These are phyloP conservation scores for Piaya cayana DNA, from an alignment of 2,113 vertebrate genomes.

Conservation along the genomic window DNA sequence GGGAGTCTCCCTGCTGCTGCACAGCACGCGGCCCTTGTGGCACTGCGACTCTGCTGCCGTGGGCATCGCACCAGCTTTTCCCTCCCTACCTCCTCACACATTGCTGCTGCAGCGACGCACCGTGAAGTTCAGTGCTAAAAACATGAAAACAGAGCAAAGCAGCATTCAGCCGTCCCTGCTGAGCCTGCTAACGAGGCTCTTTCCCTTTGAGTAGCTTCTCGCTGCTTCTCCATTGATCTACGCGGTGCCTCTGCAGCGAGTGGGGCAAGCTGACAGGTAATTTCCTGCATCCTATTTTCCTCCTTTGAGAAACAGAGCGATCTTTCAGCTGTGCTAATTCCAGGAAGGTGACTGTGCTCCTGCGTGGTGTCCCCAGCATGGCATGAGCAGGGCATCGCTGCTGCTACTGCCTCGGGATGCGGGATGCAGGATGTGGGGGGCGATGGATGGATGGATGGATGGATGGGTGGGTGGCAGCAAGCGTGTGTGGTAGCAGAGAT, in stretches of 20 bases:
- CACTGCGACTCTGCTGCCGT: rapidly evolving
- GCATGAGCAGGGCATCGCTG: neutral
- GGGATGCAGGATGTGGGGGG: no score
- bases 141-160: rapidly evolving
- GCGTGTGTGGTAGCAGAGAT: neutral
- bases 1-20: neutral
- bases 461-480: neutral
- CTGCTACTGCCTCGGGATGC: neutral
- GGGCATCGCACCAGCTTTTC: neutral
- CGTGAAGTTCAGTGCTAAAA: neutral
- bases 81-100: neutral
- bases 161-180: rapidly evolving
- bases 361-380: neutral
- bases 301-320: neutral
- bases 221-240: neutral
- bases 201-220: neutral
- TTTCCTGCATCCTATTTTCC: slow-evolving; percentile 7
- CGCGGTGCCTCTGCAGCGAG: rapidly evolving
- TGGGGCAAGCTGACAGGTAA: neutral
- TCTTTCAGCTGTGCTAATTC: neutral
- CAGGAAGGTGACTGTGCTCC: neutral
- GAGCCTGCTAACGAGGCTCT: neutral
- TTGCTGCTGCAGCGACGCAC: rapidly evolving
- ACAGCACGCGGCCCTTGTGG: neutral
- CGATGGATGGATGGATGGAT: no score